Percentiles rank a stretch among this genome's conserved stretches.
Evolutionary conservation across 2,113 vertebrate genomes (phyloP).

Genomic region (Heliornis fulica): DNA sequence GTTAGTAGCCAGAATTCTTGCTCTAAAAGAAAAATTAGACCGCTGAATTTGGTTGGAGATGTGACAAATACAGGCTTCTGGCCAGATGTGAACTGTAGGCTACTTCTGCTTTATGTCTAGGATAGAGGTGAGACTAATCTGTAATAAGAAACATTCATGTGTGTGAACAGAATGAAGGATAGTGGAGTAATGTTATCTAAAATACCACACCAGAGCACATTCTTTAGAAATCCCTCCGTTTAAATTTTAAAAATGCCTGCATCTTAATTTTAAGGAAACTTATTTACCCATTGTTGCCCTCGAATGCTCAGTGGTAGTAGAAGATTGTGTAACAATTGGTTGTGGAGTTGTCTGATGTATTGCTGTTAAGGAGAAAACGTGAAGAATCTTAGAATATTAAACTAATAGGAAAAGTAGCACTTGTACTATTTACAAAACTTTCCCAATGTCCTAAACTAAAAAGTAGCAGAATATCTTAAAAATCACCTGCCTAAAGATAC

Average conservation of each 20-base stretch:
- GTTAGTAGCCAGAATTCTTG: neutral
- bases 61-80: neutral
- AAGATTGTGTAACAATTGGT: constrained; percentile 46
- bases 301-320: constrained; percentile 29
- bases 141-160: neutral
- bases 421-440: neutral
- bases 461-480: neutral
- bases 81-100: neutral
- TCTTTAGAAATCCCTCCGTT: neutral
- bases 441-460: neutral
- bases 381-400: constrained; percentile 42
- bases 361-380: constrained; percentile 58
- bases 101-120: neutral
- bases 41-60: neutral
- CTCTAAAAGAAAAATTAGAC: neutral
- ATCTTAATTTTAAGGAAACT: neutral
- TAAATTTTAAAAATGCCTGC: neutral
- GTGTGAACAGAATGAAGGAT: neutral
- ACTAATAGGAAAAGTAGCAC: neutral
- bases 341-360: constrained; percentile 42
- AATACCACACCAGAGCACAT: neutral
- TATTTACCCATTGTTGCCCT: constrained; percentile 76
- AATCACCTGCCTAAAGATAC: neutral
- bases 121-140: neutral
- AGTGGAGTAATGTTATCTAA: neutral